A percentile compares a stretch with the other conserved stretches of the same genome.
phyloP scores from a whole-genome alignment of 2,888 invertebrate species.

The Coecobrya sp. region DNA sequence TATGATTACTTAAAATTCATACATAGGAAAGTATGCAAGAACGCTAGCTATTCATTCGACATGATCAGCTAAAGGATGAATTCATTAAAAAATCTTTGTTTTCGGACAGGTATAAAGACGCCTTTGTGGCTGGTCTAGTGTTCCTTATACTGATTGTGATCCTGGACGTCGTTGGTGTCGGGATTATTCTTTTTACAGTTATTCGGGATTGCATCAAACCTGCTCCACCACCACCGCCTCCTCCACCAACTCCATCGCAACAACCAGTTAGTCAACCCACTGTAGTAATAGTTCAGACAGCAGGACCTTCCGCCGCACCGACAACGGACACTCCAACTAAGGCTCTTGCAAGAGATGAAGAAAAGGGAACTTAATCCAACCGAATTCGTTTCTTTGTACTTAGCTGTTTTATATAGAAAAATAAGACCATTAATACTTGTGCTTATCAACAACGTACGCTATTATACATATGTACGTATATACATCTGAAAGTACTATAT shows the following conservation, averaged over 20 bases:
- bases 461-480: too few relatives aligned
- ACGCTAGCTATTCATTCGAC: too few relatives aligned
- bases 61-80: too few relatives aligned
- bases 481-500: too few relatives aligned
- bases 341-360: background rate
- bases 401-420: too few relatives aligned
- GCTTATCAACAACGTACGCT: too few relatives aligned
- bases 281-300: background rate
- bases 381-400: too few relatives aligned
- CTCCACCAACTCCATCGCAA: background rate
- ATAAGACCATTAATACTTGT: too few relatives aligned
- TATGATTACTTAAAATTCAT: too few relatives aligned
- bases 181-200: background rate
- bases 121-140: background rate
- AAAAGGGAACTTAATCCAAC: background rate
- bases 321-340: background rate
- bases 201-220: background rate
- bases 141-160: background rate
- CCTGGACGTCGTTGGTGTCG: background rate
- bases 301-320: background rate
- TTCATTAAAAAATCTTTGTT: too few relatives aligned
- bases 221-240: background rate
- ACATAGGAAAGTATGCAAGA: too few relatives aligned
- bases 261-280: background rate
- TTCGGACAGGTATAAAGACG: background rate